phyloP scores from a whole-genome alignment of 2,113 vertebrate genomes.

The Probosciger aterrimus region DNA sequence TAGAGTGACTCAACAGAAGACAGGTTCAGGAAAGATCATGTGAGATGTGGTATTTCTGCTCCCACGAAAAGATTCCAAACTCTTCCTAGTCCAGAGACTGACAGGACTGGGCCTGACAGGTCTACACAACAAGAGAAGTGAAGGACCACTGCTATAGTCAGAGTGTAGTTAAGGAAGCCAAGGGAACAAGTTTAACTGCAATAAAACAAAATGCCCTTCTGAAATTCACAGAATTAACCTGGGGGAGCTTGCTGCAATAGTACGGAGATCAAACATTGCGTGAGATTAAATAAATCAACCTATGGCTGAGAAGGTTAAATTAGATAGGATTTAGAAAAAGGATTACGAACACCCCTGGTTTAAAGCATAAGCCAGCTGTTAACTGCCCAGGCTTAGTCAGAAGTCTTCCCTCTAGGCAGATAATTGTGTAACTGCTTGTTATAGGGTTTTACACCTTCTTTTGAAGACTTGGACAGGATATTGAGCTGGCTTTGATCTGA shows the following conservation, averaged over 20 bases:
- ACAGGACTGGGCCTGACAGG: background rate
- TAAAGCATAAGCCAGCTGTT: constrained; percentile 42
- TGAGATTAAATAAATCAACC: constrained; percentile 52
- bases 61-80: background rate
- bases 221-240: background rate
- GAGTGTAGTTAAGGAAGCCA: background rate
- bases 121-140: background rate
- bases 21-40: background rate
- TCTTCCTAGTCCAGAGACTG: background rate
- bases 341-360: constrained; percentile 14
- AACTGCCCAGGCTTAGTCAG: constrained; percentile 39
- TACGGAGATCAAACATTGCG: background rate
- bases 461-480: constrained; percentile 20
- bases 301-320: constrained; percentile 48
- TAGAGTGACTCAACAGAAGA: background rate
- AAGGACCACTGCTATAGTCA: background rate
- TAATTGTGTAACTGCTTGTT: constrained; percentile 27
- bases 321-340: constrained; percentile 33
- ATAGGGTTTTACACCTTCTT: constrained; percentile 25
- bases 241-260: background rate
- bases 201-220: background rate
- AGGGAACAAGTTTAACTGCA: background rate
- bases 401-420: constrained; percentile 32
- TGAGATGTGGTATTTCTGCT: background rate
- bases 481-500: constrained; percentile 46